Base-by-base conservation (phyloP, 2,888 invertebrate genomes). In the Microchrysa polita region DNA sequence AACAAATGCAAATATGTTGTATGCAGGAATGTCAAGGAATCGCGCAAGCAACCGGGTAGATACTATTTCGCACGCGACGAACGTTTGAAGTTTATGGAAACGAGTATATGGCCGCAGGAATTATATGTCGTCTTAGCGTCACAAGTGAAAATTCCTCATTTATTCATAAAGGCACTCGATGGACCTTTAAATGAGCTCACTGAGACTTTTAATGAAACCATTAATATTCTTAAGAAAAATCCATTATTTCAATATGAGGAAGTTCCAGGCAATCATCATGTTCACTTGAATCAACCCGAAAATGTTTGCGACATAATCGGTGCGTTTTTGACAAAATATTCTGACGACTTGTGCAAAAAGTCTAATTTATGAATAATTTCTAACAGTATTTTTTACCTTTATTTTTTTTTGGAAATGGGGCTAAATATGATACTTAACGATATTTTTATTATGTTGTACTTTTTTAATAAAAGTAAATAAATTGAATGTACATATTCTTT, bases 181-280 rank as follows among this genome's bases (percentile, higher is more conserved):
- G 88, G 87, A 0, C 86, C 88, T 0, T 90, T 86, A 78, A 86
- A 83, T 78, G 88, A 89, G 65, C 80, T 84, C 0, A 88, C 88
- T 77, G 84, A 87, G 69, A 87, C 88, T 77, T 87, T 87, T 67
- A 86, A 89, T 23, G 87, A 88, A 77, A 86, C 89, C 76, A 78
- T 90, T 20, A 86, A 87, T 63, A 80, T 88, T 9, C 81, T 92
- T 23, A 87, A 85, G 72, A 83, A 85, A 22, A 86, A 89, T 78
- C 83, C 84, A 0, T 85, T 88, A 63, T 91, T 89, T 78, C 88
- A 88, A 79, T 87, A 87, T 76, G 87, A 90, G 73, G 86, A 87
- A 75, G 84, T 93, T 0, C 87, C 90, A 16, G 93, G 93, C 0
- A 87, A 87, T 2, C 93, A 93, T 84, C 93, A 93, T 82, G 86